Evolutionary conservation across 2,888 invertebrate genomes (phyloP).

Genomic region (Lottia scabra): DNA sequence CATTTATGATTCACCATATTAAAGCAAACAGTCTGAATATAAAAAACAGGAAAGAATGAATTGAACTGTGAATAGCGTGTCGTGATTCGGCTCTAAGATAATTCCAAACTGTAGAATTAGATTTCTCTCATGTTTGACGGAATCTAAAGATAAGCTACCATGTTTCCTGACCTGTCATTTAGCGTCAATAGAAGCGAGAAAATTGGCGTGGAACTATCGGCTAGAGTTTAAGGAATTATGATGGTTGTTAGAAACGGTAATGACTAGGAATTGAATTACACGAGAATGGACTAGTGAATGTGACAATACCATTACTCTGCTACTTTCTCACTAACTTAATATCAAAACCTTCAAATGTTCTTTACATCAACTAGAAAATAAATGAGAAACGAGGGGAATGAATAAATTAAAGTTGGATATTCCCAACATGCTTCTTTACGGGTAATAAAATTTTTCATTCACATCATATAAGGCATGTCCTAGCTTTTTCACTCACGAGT

Average conservation of each 20-base stretch:
- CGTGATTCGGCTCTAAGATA: neutral
- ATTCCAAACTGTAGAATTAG: neutral
- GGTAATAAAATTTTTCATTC: no score
- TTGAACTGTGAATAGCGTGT: neutral
- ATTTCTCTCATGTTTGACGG: neutral
- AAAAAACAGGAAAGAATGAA: no score
- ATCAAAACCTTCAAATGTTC: no score
- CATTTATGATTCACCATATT: no score
- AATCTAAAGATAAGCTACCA: neutral
- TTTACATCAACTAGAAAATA: no score
- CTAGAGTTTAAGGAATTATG: neutral
- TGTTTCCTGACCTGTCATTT: neutral
- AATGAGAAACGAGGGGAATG: no score
- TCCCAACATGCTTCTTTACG: no score
- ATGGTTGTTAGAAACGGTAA: neutral
- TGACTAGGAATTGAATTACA: neutral
- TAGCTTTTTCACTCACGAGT: no score
- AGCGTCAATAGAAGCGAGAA: slow-evolving; percentile 1
- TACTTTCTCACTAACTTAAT: no score
- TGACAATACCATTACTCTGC: slow-evolving; percentile 1
- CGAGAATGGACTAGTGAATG: neutral
- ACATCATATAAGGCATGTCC: no score
- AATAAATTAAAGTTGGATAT: no score
- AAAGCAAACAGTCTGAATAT: no score
- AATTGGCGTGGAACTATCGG: neutral